Evolutionary conservation across 1,140 invertebrate genomes (phyloP).

Genomic region (Chironomus striatipennis): DNA sequence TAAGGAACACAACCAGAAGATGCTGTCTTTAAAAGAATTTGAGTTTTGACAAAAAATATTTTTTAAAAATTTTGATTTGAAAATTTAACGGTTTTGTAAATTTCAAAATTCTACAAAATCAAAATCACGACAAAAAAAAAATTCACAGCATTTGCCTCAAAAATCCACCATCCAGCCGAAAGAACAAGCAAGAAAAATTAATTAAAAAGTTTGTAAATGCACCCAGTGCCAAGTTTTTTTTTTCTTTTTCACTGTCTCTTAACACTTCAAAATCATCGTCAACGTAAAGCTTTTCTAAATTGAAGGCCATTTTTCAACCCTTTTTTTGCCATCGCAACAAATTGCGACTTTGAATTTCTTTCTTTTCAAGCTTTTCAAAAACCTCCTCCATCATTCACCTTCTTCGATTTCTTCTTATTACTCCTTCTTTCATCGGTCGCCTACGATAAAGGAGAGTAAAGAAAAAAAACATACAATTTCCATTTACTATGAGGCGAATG

Average conservation of each 20-base stretch:
- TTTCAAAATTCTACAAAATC: not conserved
- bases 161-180: too few species aligned
- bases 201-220: constrained; percentile 14
- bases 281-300: constrained; percentile 5
- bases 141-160: too few species aligned
- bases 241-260: not conserved
- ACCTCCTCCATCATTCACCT: constrained; percentile 6
- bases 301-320: constrained; percentile 6
- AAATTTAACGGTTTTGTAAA: not conserved
- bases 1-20: too few species aligned
- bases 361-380: not conserved
- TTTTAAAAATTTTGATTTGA: too few species aligned
- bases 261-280: not conserved
- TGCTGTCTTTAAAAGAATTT: too few species aligned
- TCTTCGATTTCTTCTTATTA: constrained; percentile 2
- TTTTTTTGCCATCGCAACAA: constrained; percentile 8
- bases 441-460: not conserved
- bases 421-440: not conserved
- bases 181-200: not conserved
- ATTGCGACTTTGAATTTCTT: constrained; percentile 5
- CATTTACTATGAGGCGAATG: constrained; percentile 1
- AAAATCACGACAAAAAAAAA: too few species aligned
- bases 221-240: not conserved
- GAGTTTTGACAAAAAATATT: too few species aligned
- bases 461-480: constrained; percentile 5